A percentile compares a stretch with the other conserved stretches of the same genome.
phyloP scores from a whole-genome alignment of 2,797 vertebrate species.

The Orestias chungarensis region DNA sequence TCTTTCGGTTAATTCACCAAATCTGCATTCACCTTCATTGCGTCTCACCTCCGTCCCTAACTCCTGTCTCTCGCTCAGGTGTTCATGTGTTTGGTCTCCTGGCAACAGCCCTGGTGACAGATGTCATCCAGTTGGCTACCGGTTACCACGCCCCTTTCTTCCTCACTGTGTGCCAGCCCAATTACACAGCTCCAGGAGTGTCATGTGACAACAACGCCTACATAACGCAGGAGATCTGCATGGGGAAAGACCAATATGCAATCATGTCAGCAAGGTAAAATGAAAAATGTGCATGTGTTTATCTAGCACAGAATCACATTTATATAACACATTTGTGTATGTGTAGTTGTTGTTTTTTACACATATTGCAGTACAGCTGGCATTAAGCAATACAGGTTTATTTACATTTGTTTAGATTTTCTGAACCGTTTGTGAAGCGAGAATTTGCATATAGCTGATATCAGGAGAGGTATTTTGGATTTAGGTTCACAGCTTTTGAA shows the following conservation, averaged over 20 bases:
- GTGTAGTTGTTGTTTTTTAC: neutral
- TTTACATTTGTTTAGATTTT: conserved; percentile 14
- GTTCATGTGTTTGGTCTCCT: conserved; percentile 97
- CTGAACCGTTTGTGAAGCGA: neutral
- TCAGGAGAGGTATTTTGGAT: neutral
- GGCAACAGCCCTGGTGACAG: conserved; percentile 93
- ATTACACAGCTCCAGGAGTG: conserved; percentile 92
- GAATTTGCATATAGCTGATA: neutral
- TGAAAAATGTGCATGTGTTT: neutral
- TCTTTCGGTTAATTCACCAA: conserved; percentile 35
- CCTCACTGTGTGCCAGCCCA: conserved; percentile 96
- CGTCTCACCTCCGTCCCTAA: conserved; percentile 14
- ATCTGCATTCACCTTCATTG: conserved; percentile 9
- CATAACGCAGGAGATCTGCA: conserved; percentile 93
- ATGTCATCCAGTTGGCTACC: conserved; percentile 93
- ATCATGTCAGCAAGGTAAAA: conserved; percentile 91
- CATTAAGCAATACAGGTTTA: conserved; percentile 13
- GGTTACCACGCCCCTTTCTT: conserved; percentile 97
- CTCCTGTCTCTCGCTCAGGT: conserved; percentile 79
- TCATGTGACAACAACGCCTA: conserved; percentile 92
- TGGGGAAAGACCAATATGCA: conserved; percentile 89
- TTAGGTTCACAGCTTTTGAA: conserved; percentile 13
- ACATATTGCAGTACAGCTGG: neutral
- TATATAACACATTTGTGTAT: neutral
- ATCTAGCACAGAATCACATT: neutral